Conservation (phyloP, 2,113 vertebrate genomes). For the Amazona guildingii region DNA sequence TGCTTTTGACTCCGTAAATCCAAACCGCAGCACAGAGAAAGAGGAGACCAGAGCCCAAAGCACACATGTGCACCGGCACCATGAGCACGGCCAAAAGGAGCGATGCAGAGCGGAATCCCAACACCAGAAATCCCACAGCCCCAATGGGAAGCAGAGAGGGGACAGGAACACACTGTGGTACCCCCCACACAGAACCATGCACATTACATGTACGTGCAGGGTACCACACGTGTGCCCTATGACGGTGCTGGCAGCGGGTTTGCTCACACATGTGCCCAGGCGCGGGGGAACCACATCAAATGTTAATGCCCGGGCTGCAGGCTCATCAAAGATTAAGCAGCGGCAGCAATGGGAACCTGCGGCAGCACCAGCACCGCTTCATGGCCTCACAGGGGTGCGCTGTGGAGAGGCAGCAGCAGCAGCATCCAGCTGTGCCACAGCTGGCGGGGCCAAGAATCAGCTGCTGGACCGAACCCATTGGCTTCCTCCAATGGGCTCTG, state of each 20-base stretch:
- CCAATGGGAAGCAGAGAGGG: background rate
- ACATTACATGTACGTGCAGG: fast-evolving
- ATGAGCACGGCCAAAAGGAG: background rate
- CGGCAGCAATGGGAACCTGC: conserved; percentile 64
- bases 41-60: background rate
- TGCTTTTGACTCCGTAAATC: background rate
- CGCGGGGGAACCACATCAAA: conserved; percentile 70
- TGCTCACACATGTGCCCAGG: background rate
- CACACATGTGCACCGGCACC: fast-evolving
- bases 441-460: background rate
- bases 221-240: background rate
- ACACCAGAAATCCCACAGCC: background rate
- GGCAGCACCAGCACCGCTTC: background rate
- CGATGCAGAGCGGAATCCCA: fast-evolving
- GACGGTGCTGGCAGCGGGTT: too few species aligned
- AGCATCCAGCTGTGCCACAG: background rate
- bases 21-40: background rate
- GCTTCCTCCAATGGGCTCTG: background rate
- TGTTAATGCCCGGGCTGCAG: conserved; percentile 80
- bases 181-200: fast-evolving
- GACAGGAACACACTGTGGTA: fast-evolving
- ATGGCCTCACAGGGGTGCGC: fast-evolving
- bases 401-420: background rate
- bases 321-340: conserved; percentile 85
- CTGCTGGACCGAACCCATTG: fast-evolving